phyloP scores from a whole-genome alignment of 2,888 invertebrate genomes.

The Diploptera punctata region DNA sequence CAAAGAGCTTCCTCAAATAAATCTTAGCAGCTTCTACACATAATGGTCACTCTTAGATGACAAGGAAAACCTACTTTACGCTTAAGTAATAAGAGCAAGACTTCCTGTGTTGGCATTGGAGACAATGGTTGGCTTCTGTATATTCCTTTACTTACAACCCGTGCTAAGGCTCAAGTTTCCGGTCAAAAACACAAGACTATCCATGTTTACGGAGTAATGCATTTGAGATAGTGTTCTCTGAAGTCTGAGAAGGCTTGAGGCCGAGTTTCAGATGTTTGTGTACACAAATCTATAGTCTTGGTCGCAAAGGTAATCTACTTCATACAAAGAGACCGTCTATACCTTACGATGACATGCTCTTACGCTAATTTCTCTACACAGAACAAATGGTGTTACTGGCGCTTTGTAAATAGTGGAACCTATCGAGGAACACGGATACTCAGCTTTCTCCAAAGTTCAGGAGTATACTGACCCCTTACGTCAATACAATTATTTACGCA shows the following conservation, averaged over 20 bases:
- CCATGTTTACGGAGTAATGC: constrained; percentile 15
- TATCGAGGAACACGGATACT: background rate
- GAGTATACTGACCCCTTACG: background rate
- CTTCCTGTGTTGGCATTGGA: background rate
- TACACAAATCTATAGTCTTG: constrained; percentile 14
- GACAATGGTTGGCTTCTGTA: background rate
- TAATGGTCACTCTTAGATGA: background rate
- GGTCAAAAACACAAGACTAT: constrained; percentile 11
- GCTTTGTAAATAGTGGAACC: background rate
- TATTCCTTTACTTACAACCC: background rate
- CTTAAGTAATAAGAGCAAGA: background rate
- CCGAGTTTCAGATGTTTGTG: background rate
- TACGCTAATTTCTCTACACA: constrained; percentile 10
- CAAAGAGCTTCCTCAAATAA: constrained; percentile 21
- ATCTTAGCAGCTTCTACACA: background rate
- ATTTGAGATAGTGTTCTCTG: background rate
- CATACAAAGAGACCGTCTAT: constrained; percentile 16
- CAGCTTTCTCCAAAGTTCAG: background rate
- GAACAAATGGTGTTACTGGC: background rate
- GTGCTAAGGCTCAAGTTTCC: background rate
- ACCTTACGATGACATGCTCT: background rate
- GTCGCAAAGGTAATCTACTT: constrained; percentile 18
- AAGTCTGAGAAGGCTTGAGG: background rate
- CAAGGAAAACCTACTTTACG: background rate
- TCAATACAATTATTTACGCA: constrained; percentile 7